These are phyloP conservation scores for Scaptomyza parva DNA, from an alignment of 2,888 invertebrate species.

Conservation along the genomic window DNA sequence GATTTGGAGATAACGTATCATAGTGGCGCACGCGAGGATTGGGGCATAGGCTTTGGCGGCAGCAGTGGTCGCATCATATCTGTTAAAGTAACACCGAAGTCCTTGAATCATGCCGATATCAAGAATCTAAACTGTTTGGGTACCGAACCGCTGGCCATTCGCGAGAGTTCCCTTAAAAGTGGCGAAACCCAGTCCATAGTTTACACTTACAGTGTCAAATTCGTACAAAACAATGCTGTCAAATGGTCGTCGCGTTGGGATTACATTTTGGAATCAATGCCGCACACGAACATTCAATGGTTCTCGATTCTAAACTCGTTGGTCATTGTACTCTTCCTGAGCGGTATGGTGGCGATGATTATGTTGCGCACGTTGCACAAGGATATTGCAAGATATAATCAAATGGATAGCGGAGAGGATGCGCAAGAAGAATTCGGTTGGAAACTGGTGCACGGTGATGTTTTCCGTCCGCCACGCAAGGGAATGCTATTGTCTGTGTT, in stretches of 20 bases:
- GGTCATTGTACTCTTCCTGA: constrained; percentile 97
- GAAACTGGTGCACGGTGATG: constrained; percentile 99
- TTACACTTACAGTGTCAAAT: constrained; percentile 95
- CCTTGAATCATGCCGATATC: constrained; percentile 86
- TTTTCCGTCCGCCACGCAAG: constrained; percentile 97
- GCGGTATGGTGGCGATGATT: constrained; percentile 99
- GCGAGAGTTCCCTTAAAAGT: constrained; percentile 85
- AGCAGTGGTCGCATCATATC: constrained; percentile 95
- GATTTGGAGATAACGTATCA: constrained; percentile 97
- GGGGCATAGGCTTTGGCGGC: constrained; percentile 91
- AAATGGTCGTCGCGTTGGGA: constrained; percentile 99
- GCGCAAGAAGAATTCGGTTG: constrained; percentile 95
- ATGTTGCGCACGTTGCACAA: constrained; percentile 97
- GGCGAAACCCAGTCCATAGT: constrained; percentile 87
- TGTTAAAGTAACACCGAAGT: constrained; percentile 89
- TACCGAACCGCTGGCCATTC: constrained; percentile 90
- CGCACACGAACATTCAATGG: constrained; percentile 99
- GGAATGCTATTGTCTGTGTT: constrained; percentile 98
- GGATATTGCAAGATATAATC: constrained; percentile 99
- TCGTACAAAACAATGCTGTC: constrained; percentile 91
- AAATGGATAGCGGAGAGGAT: constrained; percentile 94
- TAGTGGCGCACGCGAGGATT: constrained; percentile 94
- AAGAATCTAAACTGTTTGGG: constrained; percentile 86
- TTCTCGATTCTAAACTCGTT: constrained; percentile 99
- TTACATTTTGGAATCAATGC: constrained; percentile 99